A percentile compares a stretch with the other conserved stretches of the same genome.
Conservation (phyloP, 1,140 invertebrate species). For the Luehdorfia chinensis region DNA sequence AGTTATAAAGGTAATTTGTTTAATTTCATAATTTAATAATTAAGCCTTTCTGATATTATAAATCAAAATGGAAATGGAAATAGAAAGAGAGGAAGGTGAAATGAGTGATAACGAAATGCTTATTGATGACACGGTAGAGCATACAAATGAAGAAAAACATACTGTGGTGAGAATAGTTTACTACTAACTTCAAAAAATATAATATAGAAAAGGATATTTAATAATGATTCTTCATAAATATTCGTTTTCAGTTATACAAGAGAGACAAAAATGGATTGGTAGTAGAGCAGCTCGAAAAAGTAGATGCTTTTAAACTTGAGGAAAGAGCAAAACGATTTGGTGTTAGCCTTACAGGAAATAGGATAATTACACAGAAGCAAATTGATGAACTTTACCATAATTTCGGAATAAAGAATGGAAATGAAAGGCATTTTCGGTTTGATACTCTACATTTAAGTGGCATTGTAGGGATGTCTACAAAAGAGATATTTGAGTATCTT, state of each 20-base stretch:
- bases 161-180: conserved; percentile 41
- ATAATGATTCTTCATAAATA: conserved; percentile 11
- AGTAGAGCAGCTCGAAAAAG: conserved; percentile 80
- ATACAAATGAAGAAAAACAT: conserved; percentile 28
- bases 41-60: too few species aligned
- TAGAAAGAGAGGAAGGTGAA: conserved; percentile 78
- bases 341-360: conserved; percentile 76
- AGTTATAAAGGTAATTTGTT: too few species aligned
- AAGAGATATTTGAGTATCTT: conserved; percentile 89
- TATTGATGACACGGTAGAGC: conserved; percentile 45
- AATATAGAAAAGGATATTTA: too few species aligned
- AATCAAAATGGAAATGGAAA: too few species aligned
- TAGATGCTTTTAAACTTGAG: conserved; percentile 80
- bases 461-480: conserved; percentile 84
- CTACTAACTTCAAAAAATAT: too few species aligned
- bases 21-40: too few species aligned
- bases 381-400: conserved; percentile 82
- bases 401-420: conserved; percentile 80
- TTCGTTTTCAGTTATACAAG: conserved; percentile 68
- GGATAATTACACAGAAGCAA: conserved; percentile 76
- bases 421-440: conserved; percentile 81
- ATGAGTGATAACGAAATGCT: conserved; percentile 69
- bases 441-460: conserved; percentile 87
- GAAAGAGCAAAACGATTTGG: conserved; percentile 85
- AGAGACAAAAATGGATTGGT: conserved; percentile 76